These are phyloP conservation scores for Cichladusa arquata DNA, from an alignment of 2,113 vertebrate genomes.

Conservation along the genomic window DNA sequence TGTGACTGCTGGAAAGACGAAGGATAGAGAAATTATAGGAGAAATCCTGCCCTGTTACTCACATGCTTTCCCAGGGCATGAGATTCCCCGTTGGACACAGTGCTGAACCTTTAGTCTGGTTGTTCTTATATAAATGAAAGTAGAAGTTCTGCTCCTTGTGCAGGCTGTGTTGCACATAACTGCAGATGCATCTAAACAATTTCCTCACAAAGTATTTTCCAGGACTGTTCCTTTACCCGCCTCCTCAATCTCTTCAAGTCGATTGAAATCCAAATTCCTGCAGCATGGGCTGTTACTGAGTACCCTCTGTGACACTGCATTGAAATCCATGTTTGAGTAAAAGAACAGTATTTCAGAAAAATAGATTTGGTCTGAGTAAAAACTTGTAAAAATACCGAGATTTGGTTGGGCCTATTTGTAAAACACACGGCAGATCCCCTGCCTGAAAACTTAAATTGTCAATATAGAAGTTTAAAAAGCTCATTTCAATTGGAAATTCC, in stretches of 20 bases:
- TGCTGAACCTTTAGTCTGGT: not conserved
- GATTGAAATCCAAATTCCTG: not conserved
- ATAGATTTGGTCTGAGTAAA: not conserved
- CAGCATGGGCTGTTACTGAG: not conserved
- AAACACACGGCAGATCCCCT: constrained; percentile 26
- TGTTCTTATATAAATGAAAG: not conserved
- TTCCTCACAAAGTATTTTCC: not conserved
- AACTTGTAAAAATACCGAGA: not conserved
- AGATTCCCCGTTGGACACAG: not conserved
- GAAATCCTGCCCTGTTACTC: not conserved
- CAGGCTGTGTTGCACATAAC: not conserved
- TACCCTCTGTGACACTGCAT: not conserved
- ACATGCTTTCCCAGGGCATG: not conserved
- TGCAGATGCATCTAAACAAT: not conserved
- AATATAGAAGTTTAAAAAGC: constrained; percentile 47
- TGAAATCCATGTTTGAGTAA: not conserved
- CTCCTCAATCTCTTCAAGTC: not conserved
- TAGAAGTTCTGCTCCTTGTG: not conserved
- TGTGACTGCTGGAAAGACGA: not conserved
- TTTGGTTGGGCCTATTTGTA: not conserved
- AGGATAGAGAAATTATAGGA: not conserved
- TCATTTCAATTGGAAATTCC: constrained; percentile 65
- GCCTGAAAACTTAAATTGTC: constrained; percentile 38
- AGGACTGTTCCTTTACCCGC: not conserved
- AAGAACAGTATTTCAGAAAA: not conserved